phyloP scores from a whole-genome alignment of 2,113 vertebrate genomes.

The Channa maculata region DNA sequence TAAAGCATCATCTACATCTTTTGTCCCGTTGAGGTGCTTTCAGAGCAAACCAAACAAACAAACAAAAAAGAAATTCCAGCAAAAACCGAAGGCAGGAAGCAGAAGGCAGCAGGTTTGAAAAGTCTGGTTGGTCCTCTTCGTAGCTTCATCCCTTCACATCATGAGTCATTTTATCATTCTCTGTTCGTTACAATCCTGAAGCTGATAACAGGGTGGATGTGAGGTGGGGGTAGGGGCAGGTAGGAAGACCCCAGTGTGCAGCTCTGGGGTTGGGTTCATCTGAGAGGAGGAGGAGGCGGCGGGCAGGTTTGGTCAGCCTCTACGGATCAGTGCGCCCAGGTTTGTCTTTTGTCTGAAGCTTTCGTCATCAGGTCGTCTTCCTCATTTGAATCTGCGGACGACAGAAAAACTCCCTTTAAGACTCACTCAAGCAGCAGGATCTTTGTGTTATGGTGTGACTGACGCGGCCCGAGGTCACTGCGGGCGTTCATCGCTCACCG shows the following conservation, averaged over 20 bases:
- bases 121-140: constrained; percentile 36
- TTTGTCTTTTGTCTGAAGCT: constrained; percentile 76
- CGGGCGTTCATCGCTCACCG: constrained; percentile 70
- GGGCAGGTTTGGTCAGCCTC: background rate
- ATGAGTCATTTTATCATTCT: constrained; percentile 33
- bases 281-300: background rate
- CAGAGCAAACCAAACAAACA: background rate
- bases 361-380: constrained; percentile 75
- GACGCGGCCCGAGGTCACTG: too few species aligned
- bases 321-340: constrained; percentile 74
- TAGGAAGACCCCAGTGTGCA: constrained; percentile 56
- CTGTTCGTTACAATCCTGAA: constrained; percentile 73
- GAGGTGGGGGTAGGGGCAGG: background rate
- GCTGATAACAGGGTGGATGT: constrained; percentile 68
- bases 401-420: background rate
- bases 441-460: background rate
- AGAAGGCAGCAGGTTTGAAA: constrained; percentile 39
- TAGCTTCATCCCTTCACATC: constrained; percentile 34
- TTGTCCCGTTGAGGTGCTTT: constrained; percentile 13
- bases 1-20: constrained; percentile 5
- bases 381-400: constrained; percentile 66
- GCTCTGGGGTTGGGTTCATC: constrained; percentile 52
- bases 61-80: constrained; percentile 18
- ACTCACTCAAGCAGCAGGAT: too few species aligned
- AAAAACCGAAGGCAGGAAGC: constrained; percentile 14